These are phyloP conservation scores for Myioborus melanocephalus DNA, from an alignment of 2,797 vertebrate genomes.

Conservation along the genomic window DNA sequence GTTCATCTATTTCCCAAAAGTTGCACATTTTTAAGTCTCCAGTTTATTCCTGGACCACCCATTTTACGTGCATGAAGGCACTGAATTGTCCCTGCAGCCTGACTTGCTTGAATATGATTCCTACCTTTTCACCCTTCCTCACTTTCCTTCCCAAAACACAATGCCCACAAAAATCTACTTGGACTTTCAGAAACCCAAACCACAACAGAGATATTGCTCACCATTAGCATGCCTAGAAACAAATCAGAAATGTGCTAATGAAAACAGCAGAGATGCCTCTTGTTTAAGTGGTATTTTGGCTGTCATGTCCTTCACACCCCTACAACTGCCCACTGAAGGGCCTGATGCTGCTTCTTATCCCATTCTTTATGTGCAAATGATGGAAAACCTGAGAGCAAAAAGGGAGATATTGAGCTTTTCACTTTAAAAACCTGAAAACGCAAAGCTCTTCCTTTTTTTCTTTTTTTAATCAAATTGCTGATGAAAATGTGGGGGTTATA, in stretches of 20 bases:
- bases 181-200: neutral
- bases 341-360: neutral
- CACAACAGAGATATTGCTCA: neutral
- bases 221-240: neutral
- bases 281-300: neutral
- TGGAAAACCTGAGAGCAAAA: neutral
- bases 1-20: neutral
- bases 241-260: neutral
- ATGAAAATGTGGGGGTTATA: neutral
- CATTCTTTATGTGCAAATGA: neutral
- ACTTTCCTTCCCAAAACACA: neutral
- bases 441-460: neutral
- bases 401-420: neutral
- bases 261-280: neutral
- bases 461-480: neutral
- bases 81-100: neutral
- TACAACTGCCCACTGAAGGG: neutral
- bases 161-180: neutral
- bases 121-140: neutral
- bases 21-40: neutral
- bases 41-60: neutral
- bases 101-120: neutral
- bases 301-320: accelerated
- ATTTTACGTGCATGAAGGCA: neutral
- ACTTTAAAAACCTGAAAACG: neutral